Percentiles rank a stretch among this genome's conserved stretches.
Evolutionary conservation across 1,140 invertebrate species (phyloP).

Genomic region (Argopecten irradians): DNA sequence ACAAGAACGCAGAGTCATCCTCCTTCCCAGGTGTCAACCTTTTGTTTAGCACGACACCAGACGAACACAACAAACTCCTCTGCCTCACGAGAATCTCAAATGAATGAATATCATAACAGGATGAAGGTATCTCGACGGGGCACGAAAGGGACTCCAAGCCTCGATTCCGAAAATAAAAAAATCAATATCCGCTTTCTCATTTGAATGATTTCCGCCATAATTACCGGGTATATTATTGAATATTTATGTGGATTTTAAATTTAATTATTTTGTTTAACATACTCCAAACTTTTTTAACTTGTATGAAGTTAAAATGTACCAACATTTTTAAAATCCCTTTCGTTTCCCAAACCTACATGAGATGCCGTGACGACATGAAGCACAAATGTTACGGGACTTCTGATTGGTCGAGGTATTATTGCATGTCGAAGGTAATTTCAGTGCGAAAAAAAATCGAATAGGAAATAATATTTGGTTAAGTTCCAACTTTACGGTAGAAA

Average conservation of each 20-base stretch:
- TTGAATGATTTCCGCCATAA: neutral
- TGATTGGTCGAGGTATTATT: neutral
- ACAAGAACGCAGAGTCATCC: neutral
- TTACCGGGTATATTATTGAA: neutral
- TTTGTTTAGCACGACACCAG: neutral
- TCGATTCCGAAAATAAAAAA: neutral
- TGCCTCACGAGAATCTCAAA: neutral
- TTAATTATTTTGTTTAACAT: neutral
- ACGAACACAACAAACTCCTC: neutral
- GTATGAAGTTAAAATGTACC: neutral
- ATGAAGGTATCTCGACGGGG: constrained; percentile 11
- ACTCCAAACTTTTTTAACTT: neutral
- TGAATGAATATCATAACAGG: constrained; percentile 22
- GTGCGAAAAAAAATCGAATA: neutral
- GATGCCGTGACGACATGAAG: constrained; percentile 20
- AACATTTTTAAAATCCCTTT: neutral
- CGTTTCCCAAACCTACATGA: constrained; percentile 15
- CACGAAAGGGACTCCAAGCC: neutral
- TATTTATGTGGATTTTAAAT: neutral
- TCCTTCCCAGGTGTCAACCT: neutral
- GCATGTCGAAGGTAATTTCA: constrained; percentile 21
- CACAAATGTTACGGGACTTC: constrained; percentile 9
- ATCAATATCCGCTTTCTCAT: neutral
- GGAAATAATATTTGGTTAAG: neutral
- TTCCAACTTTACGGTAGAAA: too few relatives aligned